Conservation (phyloP, 2,888 invertebrate genomes). For the Alviniconcha strummeri region DNA sequence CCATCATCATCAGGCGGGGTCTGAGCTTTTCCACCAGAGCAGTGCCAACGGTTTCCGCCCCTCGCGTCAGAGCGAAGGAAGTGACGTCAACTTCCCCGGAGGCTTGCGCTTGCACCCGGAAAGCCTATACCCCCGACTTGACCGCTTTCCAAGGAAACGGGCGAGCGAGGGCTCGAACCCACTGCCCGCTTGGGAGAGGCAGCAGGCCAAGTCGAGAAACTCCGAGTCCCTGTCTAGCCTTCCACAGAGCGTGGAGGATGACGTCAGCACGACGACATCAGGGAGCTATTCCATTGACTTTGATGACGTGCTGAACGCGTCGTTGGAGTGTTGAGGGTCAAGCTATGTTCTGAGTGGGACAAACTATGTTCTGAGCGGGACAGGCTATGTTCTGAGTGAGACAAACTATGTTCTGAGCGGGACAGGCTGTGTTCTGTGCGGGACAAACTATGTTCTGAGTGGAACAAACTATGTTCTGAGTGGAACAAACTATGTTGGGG, state of each 20-base stretch:
- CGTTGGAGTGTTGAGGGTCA: conserved; percentile 20
- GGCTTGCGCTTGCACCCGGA: conserved; percentile 20
- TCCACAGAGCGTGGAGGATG: conserved; percentile 41
- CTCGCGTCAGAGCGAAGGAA: not conserved
- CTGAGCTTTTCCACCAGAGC: no score
- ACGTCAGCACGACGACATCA: conserved; percentile 44
- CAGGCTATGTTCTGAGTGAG: not conserved
- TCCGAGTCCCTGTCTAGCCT: conserved; percentile 34
- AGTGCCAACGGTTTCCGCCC: not conserved
- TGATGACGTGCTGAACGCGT: conserved; percentile 39
- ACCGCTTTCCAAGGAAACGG: not conserved
- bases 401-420: not conserved
- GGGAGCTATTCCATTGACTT: conserved; percentile 47
- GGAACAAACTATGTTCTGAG: no score
- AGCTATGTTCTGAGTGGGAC: no score
- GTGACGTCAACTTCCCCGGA: not conserved
- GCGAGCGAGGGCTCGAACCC: not conserved
- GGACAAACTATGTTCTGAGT: not conserved
- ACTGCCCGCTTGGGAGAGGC: not conserved
- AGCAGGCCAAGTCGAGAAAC: not conserved
- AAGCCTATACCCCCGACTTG: conserved; percentile 2
- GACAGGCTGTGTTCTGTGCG: not conserved
- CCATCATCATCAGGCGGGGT: no score
- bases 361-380: not conserved
- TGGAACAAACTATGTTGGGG: no score